These are phyloP conservation scores for Hirundichthys speculiger DNA, from an alignment of 2,113 vertebrate genomes.

Conservation along the genomic window DNA sequence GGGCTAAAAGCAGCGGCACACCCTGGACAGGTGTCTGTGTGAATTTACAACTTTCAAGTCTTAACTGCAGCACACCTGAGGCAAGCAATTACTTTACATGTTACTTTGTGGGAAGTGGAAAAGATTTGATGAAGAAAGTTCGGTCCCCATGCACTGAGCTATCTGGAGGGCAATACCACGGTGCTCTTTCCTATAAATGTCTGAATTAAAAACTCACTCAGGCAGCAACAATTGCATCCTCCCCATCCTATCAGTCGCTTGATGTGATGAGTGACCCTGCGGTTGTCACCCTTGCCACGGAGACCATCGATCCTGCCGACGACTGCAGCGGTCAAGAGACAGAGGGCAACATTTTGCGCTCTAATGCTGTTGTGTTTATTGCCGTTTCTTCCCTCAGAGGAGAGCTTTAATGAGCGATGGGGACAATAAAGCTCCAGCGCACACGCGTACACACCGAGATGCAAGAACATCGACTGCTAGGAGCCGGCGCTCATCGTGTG, in stretches of 20 bases:
- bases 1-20: too few species aligned
- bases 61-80: conserved; percentile 20
- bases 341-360: conserved; percentile 10
- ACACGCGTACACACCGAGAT: conserved; percentile 2
- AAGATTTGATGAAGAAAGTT: conserved; percentile 39
- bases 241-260: conserved; percentile 50
- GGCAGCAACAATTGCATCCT: conserved; percentile 58
- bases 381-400: conserved; percentile 53
- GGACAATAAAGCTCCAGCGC: conserved; percentile 66
- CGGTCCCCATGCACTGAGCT: conserved; percentile 26
- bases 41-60: conserved; percentile 11
- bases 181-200: conserved; percentile 60
- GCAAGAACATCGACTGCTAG: conserved; percentile 14
- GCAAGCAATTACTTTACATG: conserved; percentile 49
- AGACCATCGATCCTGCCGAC: conserved; percentile 56
- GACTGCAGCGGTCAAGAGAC: conserved; percentile 14
- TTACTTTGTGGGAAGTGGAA: conserved; percentile 30
- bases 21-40: too few species aligned
- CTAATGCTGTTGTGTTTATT: conserved; percentile 50
- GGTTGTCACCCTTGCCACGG: conserved; percentile 49
- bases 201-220: conserved; percentile 69
- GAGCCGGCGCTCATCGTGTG: conserved; percentile 44
- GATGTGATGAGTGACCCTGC: conserved; percentile 63
- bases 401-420: conserved; percentile 65
- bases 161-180: conserved; percentile 45